These are phyloP conservation scores for Temnothorax nylanderi DNA, from an alignment of 1,140 invertebrate genomes.

Conservation along the genomic window DNA sequence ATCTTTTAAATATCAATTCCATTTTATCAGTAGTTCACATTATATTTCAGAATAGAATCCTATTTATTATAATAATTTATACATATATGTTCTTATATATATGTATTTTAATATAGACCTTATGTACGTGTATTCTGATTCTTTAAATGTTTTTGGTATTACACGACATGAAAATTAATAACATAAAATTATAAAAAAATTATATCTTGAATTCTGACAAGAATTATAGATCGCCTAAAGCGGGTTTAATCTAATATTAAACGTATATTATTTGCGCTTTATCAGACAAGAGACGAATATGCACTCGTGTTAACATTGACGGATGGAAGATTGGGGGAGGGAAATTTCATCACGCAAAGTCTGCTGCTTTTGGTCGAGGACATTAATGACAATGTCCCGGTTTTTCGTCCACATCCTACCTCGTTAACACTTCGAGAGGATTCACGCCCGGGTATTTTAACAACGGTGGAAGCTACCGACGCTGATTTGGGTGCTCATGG, in stretches of 20 bases:
- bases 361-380: conserved; percentile 95
- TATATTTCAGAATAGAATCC: background rate
- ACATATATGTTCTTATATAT: background rate
- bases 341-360: conserved; percentile 96
- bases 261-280: conserved; percentile 43
- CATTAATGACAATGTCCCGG: conserved; percentile 95
- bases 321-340: conserved; percentile 94
- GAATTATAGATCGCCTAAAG: background rate
- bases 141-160: background rate
- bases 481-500: conserved; percentile 96
- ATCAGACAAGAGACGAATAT: conserved; percentile 93
- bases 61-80: background rate
- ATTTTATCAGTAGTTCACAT: background rate
- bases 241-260: background rate
- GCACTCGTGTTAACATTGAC: conserved; percentile 95
- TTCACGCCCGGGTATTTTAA: conserved; percentile 90
- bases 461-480: conserved; percentile 94
- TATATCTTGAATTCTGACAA: background rate
- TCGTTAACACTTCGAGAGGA: conserved; percentile 93
- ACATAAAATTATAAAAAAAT: background rate
- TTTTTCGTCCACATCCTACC: conserved; percentile 94
- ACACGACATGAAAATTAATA: background rate
- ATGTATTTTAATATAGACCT: background rate
- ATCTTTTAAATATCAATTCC: background rate
- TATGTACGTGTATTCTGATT: background rate